phyloP scores from a whole-genome alignment of 2,113 vertebrate species.

The Ahaetulla prasina region DNA sequence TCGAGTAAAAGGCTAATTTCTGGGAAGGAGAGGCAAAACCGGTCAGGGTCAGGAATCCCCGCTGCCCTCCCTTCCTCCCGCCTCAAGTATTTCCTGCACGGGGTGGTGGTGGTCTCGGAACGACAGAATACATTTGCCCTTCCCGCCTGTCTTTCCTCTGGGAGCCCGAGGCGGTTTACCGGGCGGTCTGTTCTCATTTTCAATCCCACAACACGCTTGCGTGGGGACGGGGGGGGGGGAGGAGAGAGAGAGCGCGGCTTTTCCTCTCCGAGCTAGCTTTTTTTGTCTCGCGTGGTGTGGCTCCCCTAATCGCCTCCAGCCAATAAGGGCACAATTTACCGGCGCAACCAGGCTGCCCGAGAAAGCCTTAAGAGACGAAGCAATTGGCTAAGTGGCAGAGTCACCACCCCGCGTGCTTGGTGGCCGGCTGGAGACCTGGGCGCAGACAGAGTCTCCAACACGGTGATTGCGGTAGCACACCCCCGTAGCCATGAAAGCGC shows the following conservation, averaged over 20 bases:
- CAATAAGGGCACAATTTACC: not conserved
- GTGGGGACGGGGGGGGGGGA: fast-evolving
- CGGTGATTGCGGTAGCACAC: not conserved
- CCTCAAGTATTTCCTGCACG: not conserved
- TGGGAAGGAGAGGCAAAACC: conserved; percentile 44
- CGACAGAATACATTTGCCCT: not conserved
- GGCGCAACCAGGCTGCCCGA: not conserved
- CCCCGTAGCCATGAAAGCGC: not conserved
- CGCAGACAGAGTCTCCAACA: not conserved
- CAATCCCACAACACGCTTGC: not conserved
- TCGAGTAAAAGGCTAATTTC: conserved; percentile 94
- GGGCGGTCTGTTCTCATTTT: not conserved
- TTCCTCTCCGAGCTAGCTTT: not conserved
- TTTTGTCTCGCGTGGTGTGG: not conserved
- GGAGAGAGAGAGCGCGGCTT: no score
- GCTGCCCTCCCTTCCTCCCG: no score
- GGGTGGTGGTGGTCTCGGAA: not conserved
- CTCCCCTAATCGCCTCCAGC: not conserved
- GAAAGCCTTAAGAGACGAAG: not conserved
- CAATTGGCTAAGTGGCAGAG: not conserved
- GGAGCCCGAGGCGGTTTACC: not conserved
- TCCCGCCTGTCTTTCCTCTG: not conserved
- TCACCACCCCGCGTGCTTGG: not conserved
- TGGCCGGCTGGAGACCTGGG: not conserved
- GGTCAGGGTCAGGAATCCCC: not conserved